phyloP scores from a whole-genome alignment of 2,797 vertebrate genomes.

The Pelochelys cantorii region DNA sequence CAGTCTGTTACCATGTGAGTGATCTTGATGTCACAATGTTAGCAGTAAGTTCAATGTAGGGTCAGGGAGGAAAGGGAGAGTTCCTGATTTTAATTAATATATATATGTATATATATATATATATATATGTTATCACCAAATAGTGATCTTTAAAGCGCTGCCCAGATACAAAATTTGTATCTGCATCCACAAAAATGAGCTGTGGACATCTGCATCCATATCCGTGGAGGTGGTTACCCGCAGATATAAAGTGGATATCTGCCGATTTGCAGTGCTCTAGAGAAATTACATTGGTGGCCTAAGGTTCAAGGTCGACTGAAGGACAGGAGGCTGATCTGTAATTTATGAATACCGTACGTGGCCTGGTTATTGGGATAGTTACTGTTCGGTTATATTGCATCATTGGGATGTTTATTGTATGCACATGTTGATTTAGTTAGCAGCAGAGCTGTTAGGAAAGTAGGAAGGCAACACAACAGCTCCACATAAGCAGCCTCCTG shows the following conservation, averaged over 20 bases:
- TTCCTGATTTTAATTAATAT: not conserved
- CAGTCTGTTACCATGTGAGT: not conserved
- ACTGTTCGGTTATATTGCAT: fast-evolving
- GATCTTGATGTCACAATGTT: not conserved
- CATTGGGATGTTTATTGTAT: not conserved
- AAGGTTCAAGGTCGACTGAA: too few species aligned
- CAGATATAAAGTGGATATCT: too few species aligned
- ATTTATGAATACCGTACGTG: not conserved
- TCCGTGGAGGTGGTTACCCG: too few species aligned
- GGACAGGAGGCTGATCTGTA: not conserved
- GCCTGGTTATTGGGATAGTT: fast-evolving
- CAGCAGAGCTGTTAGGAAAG: not conserved
- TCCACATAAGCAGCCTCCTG: not conserved
- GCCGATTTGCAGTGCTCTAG: too few species aligned
- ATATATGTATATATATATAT: not conserved
- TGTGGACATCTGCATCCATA: too few species aligned
- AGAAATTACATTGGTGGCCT: not conserved
- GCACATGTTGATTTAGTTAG: not conserved
- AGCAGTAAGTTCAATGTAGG: not conserved
- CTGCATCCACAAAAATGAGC: too few species aligned
- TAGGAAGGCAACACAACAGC: not conserved
- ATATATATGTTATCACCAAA: not conserved
- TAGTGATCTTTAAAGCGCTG: not conserved
- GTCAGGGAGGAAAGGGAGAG: not conserved
- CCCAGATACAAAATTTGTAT: too few species aligned